Percentiles rank a stretch among this genome's conserved stretches.
Conservation (phyloP, 2,113 vertebrate species). For the Brachyhypopomus gauderio region DNA sequence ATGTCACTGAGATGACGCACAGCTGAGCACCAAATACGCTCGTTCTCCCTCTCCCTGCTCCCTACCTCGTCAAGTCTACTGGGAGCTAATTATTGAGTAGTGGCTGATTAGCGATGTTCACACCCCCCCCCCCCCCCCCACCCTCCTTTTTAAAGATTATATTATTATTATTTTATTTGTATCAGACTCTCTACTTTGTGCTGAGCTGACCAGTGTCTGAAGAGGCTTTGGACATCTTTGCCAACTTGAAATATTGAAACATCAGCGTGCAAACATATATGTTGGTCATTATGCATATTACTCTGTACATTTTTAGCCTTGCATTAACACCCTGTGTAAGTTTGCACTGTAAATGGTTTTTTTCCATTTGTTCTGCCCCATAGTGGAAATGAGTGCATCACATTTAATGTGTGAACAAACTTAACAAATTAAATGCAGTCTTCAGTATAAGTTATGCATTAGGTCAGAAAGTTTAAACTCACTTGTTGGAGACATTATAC, state of each 20-base stretch:
- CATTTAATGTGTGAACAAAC: too few species aligned
- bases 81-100: conserved; percentile 69
- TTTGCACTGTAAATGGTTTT: too few species aligned
- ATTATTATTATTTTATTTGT: conserved; percentile 40
- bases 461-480: too few species aligned
- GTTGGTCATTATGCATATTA: too few species aligned
- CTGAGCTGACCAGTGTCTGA: background rate
- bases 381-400: too few species aligned
- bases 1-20: conserved; percentile 50
- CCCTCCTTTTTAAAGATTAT: conserved; percentile 62
- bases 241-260: background rate
- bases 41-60: conserved; percentile 24
- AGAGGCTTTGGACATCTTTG: background rate
- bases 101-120: conserved; percentile 58
- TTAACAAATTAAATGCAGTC: too few species aligned
- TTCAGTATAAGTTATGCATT: too few species aligned
- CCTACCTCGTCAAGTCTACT: conserved; percentile 56
- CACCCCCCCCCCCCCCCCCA: background rate
- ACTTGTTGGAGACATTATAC: too few species aligned
- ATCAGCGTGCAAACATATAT: too few species aligned
- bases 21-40: conserved; percentile 55
- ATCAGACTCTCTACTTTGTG: background rate
- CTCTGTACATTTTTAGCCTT: too few species aligned
- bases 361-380: too few species aligned
- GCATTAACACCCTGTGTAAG: too few species aligned